Conservation (phyloP, 2,888 invertebrate genomes). For the Saturnia japonica region DNA sequence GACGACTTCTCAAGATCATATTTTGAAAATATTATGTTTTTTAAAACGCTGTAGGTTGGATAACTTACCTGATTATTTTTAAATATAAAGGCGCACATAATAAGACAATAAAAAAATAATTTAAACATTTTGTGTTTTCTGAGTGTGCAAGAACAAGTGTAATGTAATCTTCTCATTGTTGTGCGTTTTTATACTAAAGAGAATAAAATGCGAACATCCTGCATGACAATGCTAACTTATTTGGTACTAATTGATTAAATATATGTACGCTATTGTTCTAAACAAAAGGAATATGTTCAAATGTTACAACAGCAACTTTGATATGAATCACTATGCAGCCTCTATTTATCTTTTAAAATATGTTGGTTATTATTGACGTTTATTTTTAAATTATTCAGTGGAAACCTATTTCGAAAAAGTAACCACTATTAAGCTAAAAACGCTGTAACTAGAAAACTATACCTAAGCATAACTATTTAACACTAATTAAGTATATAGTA, state of each 20-base stretch:
- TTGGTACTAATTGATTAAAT: slow-evolving; percentile 15
- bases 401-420: no score
- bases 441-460: no score
- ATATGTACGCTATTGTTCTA: slow-evolving; percentile 6
- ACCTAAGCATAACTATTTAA: no score
- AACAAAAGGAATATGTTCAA: background rate
- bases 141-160: background rate
- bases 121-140: slow-evolving; percentile 14
- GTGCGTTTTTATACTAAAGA: slow-evolving; percentile 15
- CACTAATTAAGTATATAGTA: no score
- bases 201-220: slow-evolving; percentile 18
- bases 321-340: background rate
- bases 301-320: background rate
- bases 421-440: no score
- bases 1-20: background rate
- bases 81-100: background rate
- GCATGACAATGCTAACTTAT: slow-evolving; percentile 14
- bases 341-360: background rate
- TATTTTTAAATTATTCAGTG: no score
- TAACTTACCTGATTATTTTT: slow-evolving; percentile 7
- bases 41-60: background rate
- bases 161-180: background rate
- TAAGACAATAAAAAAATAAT: slow-evolving; percentile 1
- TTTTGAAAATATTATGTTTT: background rate
- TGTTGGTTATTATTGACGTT: no score